Evolutionary conservation across 2,888 invertebrate genomes (phyloP), one percentile per base, ranked within the genome.

Genomic region (Sisyra nigra): DNA sequence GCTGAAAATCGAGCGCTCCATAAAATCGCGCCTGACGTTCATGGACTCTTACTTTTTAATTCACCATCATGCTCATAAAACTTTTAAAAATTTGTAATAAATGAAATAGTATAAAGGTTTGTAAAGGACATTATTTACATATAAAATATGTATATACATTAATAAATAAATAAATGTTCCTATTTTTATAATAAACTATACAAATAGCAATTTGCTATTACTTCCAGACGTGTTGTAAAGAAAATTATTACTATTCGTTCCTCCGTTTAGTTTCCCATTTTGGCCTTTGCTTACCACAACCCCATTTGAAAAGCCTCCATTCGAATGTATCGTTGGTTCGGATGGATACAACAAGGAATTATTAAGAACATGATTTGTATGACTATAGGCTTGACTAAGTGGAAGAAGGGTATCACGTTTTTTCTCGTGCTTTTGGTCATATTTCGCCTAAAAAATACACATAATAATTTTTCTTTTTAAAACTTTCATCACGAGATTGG

Each of bases 331-430:
- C 41, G 42, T 48, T 33, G 44, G 37, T 38, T 47, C 46, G 15
- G 41, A 41, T 15, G 45, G 29, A 33, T 47, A 49, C 11, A 40
- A 17, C 11, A 87, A 86, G 1, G 82, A 87, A 51, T 71, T 76
- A 44, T 73, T 91, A 19, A 80, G 85, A 52, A 71, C 87, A 46
- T 74, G 85, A 13, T 74, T 88, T 46, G 65, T 60, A 39, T 63
- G 58, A 56, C 63, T 62, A 49, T 55, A 58, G 37, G 62, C 60
- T 44, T 59, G 54, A 34, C 60, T 60, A 44, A 65, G 64, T 3
- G 79, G 80, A 47, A 81, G 59, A 18, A 72, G 48, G 29, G 69
- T 59, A 50, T 67, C 63, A 49, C 66, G 65, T 40, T 66, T 66
- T 40, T 68, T 65, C 5, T 60, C 60, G 44, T 63, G 57, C 51